Percentiles rank a stretch among this genome's conserved stretches.
Evolutionary conservation across 2,797 vertebrate genomes (phyloP).

Genomic region (Pagetopsis macropterus): DNA sequence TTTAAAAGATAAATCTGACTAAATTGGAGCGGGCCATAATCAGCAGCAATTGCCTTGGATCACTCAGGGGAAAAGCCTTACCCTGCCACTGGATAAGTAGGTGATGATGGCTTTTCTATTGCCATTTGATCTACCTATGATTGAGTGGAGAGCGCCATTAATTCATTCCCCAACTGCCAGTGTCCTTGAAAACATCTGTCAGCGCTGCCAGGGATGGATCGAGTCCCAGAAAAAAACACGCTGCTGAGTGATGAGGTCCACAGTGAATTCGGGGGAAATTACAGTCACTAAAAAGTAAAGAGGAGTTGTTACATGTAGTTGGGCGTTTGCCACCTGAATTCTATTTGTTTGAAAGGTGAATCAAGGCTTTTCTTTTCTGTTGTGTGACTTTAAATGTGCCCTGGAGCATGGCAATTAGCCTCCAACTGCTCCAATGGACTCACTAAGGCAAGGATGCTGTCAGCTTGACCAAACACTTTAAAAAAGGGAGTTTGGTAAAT

Average conservation of each 20-base stretch:
- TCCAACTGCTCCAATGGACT: neutral
- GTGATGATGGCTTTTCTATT: slow-evolving; percentile 54
- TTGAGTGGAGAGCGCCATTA: slow-evolving; percentile 40
- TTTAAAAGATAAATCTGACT: neutral
- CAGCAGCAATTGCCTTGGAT: slow-evolving; percentile 1
- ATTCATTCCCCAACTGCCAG: slow-evolving; percentile 42
- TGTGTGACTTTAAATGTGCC: slow-evolving; percentile 8
- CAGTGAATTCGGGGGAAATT: slow-evolving; percentile 15
- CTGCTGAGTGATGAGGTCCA: slow-evolving; percentile 24
- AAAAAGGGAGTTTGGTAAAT: neutral
- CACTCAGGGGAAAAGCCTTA: neutral
- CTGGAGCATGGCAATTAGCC: slow-evolving; percentile 6
- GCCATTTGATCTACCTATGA: slow-evolving; percentile 53
- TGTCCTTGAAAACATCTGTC: slow-evolving; percentile 53
- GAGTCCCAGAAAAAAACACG: slow-evolving; percentile 29
- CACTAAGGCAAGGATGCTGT: neutral
- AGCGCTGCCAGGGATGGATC: slow-evolving; percentile 23
- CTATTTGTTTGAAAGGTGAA: slow-evolving; percentile 16
- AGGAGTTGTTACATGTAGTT: slow-evolving; percentile 18
- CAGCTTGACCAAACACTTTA: neutral
- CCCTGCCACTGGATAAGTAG: slow-evolving; percentile 12
- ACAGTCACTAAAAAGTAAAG: neutral
- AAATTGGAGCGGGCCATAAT: slow-evolving; percentile 7
- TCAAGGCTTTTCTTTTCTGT: slow-evolving; percentile 7
- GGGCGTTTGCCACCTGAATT: slow-evolving; percentile 19